These are phyloP conservation scores for Neodiprion pinetum DNA, from an alignment of 1,140 invertebrate genomes.

Conservation along the genomic window DNA sequence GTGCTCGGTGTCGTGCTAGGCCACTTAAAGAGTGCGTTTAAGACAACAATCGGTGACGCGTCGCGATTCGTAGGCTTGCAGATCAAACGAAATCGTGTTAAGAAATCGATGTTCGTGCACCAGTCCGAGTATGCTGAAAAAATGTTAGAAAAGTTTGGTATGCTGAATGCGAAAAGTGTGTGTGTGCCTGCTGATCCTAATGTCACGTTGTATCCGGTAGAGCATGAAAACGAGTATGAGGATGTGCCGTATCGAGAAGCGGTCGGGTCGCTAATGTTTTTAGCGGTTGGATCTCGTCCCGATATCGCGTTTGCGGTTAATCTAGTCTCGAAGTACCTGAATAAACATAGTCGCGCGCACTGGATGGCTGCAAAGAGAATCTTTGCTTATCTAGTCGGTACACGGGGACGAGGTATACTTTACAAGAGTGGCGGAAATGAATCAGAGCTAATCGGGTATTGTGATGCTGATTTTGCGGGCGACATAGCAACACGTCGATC, in stretches of 20 bases:
- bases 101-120: constrained; percentile 28
- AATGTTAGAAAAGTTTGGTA: constrained; percentile 22
- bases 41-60: constrained; percentile 25
- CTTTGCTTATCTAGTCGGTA: constrained; percentile 35
- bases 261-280: constrained; percentile 33
- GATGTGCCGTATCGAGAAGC: constrained; percentile 40
- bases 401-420: constrained; percentile 11
- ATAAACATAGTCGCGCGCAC: constrained; percentile 29
- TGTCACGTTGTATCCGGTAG: constrained; percentile 9
- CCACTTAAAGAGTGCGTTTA: constrained; percentile 23
- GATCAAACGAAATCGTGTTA: constrained; percentile 9
- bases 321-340: constrained; percentile 21
- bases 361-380: constrained; percentile 36
- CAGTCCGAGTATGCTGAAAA: constrained; percentile 24
- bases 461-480: constrained; percentile 34
- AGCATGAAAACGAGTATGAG: not conserved
- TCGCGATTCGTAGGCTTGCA: constrained; percentile 22
- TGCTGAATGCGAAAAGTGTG: constrained; percentile 21
- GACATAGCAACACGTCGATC: constrained; percentile 35
- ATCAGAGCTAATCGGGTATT: constrained; percentile 27
- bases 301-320: too few species aligned
- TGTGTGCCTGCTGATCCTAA: constrained; percentile 14
- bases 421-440: not conserved
- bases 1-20: too few species aligned
- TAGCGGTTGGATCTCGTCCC: too few species aligned